phyloP scores from a whole-genome alignment of 2,113 vertebrate species.

The Harpagus bidentatus region DNA sequence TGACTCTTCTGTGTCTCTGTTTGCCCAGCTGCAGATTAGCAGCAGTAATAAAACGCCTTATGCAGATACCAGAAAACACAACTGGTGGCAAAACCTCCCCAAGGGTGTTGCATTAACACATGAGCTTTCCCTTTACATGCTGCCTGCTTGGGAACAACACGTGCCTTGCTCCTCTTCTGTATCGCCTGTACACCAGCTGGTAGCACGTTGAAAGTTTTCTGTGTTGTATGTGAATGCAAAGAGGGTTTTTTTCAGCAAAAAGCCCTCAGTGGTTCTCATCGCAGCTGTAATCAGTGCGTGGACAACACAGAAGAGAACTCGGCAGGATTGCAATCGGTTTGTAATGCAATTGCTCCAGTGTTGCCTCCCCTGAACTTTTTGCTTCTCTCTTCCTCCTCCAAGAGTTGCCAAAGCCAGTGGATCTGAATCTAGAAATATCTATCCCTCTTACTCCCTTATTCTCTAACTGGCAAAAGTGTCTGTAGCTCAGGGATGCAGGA shows the following conservation, averaged over 20 bases:
- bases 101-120: not conserved
- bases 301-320: fast-evolving
- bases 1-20: not conserved
- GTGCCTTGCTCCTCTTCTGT: not conserved
- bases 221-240: not conserved
- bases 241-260: not conserved
- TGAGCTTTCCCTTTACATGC: not conserved
- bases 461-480: not conserved
- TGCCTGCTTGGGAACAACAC: fast-evolving
- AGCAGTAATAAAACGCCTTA: not conserved
- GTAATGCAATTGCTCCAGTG: not conserved
- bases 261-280: not conserved
- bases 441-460: not conserved
- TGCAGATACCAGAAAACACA: not conserved
- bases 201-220: not conserved
- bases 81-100: not conserved
- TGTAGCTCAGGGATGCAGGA: not conserved
- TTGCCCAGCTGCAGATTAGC: not conserved
- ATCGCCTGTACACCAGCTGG: not conserved
- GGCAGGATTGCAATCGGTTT: fast-evolving
- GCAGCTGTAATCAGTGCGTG: not conserved
- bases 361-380: not conserved
- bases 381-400: not conserved
- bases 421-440: not conserved
- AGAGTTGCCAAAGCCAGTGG: not conserved